Conservation (phyloP, 2,797 vertebrate genomes). For the Perodicticus potto region DNA sequence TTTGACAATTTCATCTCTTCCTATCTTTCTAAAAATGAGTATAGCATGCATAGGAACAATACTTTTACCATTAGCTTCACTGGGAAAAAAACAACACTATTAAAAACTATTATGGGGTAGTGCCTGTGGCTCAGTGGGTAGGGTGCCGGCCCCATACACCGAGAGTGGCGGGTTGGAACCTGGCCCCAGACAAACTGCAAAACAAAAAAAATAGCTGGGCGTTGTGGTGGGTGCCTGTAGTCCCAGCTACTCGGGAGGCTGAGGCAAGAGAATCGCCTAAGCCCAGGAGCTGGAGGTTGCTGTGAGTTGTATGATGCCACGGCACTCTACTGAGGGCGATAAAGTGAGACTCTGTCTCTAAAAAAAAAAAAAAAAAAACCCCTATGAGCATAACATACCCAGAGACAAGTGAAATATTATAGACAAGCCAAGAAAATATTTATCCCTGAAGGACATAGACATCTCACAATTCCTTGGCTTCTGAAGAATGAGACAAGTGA, state of each 20-base stretch:
- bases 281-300: too few species aligned
- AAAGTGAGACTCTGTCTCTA: too few species aligned
- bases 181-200: too few species aligned
- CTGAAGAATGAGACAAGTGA: constrained; percentile 33
- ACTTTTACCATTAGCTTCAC: not conserved
- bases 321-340: too few species aligned
- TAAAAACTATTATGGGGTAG: constrained; percentile 11
- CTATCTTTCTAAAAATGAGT: constrained; percentile 54
- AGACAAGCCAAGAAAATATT: constrained; percentile 36
- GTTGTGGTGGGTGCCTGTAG: too few species aligned
- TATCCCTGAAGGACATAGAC: not conserved
- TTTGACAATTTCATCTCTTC: constrained; percentile 35
- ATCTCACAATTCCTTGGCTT: constrained; percentile 40
- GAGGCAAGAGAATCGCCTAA: too few species aligned
- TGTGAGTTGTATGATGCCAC: too few species aligned
- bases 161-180: too few species aligned
- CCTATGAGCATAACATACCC: not conserved
- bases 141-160: too few species aligned
- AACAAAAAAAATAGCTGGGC: too few species aligned
- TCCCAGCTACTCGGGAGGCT: too few species aligned
- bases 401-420: constrained; percentile 51
- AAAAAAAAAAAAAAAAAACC: not conserved
- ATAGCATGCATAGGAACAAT: constrained; percentile 35
- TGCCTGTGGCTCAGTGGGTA: too few species aligned
- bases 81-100: constrained; percentile 47